phyloP scores from a whole-genome alignment of 2,113 vertebrate species.

The Gulo gulo region DNA sequence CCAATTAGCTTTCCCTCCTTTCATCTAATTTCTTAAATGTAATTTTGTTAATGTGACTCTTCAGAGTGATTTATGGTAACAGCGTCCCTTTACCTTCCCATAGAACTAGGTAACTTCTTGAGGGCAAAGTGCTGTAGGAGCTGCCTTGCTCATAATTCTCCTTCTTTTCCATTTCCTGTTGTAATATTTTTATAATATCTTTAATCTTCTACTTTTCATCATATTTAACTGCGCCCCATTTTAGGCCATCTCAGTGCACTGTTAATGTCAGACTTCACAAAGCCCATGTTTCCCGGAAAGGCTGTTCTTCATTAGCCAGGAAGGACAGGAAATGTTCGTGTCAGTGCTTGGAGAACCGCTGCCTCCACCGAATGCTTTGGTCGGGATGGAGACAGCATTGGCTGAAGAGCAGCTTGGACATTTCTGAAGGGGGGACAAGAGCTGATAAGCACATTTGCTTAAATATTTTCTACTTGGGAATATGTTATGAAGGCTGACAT shows the following conservation, averaged over 20 bases:
- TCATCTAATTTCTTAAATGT: slow-evolving; percentile 41
- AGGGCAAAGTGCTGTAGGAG: slow-evolving; percentile 30
- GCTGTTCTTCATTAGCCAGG: slow-evolving; percentile 33
- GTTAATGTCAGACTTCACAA: slow-evolving; percentile 37
- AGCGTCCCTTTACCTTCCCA: not conserved
- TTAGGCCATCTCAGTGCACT: slow-evolving; percentile 21
- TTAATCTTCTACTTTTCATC: slow-evolving; percentile 52
- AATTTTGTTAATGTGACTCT: slow-evolving; percentile 61
- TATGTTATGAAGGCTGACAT: slow-evolving; percentile 59
- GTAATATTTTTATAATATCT: slow-evolving; percentile 19
- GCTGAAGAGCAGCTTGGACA: slow-evolving; percentile 37
- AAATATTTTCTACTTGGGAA: slow-evolving; percentile 54
- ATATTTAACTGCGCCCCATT: slow-evolving; percentile 28
- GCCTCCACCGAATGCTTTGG: not conserved
- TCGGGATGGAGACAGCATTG: not conserved
- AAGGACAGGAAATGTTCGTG: slow-evolving; percentile 56
- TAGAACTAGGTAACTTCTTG: slow-evolving; percentile 31
- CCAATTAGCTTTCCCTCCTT: slow-evolving; percentile 45
- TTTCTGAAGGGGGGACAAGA: slow-evolving; percentile 37
- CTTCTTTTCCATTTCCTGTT: slow-evolving; percentile 61
- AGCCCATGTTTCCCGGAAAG: slow-evolving; percentile 66
- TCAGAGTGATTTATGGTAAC: slow-evolving; percentile 61
- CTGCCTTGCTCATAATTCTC: slow-evolving; percentile 44
- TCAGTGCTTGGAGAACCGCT: slow-evolving; percentile 1
- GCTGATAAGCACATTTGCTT: slow-evolving; percentile 57